Conservation (phyloP, 2,797 vertebrate genomes). For the Poliocrania exsul region DNA sequence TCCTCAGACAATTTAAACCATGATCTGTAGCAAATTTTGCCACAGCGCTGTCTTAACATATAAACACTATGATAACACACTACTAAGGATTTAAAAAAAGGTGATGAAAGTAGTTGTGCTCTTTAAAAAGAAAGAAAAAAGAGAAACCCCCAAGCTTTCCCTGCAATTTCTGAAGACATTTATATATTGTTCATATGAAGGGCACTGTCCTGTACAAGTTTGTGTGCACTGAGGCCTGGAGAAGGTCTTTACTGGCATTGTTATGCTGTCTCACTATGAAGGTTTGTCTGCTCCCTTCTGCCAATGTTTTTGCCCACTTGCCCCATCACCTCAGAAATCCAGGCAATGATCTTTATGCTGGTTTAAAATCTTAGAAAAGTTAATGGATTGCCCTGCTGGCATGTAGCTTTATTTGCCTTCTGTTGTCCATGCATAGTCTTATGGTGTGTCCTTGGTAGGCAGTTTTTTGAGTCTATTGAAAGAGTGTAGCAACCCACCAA, state of each 20-base stretch:
- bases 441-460: neutral
- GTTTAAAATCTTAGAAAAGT: neutral
- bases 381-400: neutral
- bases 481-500: neutral
- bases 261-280: neutral
- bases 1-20: conserved; percentile 68
- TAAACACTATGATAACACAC: conserved; percentile 17
- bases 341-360: neutral
- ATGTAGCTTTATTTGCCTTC: neutral
- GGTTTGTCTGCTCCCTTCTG: neutral
- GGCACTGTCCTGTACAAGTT: neutral
- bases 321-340: neutral
- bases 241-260: neutral
- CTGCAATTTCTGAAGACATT: neutral
- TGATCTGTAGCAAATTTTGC: conserved; percentile 68
- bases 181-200: neutral
- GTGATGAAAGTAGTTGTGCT: neutral
- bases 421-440: neutral
- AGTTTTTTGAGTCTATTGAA: neutral
- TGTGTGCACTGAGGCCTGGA: neutral
- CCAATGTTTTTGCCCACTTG: neutral
- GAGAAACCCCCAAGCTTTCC: neutral
- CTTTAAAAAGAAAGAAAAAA: neutral
- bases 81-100: neutral
- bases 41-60: conserved; percentile 48